phyloP scores from a whole-genome alignment of 2,113 vertebrate genomes.

The Microcebus ravelobensis region DNA sequence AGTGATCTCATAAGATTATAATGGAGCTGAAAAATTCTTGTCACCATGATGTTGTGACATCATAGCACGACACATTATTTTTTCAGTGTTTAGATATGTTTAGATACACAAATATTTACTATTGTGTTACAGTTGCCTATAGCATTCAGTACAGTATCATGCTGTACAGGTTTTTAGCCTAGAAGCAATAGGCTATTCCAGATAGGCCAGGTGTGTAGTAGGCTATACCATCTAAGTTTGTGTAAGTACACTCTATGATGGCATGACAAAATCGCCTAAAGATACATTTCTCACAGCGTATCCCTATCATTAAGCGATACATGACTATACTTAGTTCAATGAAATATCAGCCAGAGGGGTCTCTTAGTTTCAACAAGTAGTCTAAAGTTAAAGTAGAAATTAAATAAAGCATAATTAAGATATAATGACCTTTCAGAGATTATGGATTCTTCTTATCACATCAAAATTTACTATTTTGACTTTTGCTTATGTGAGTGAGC shows the following conservation, averaged over 20 bases:
- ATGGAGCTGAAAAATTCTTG: neutral
- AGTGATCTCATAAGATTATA: neutral
- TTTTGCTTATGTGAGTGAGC: neutral
- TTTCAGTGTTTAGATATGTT: neutral
- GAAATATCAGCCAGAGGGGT: neutral
- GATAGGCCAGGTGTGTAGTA: neutral
- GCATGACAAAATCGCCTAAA: neutral
- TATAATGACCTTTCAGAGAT: neutral
- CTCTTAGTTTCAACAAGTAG: neutral
- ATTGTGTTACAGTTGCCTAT: neutral
- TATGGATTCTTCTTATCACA: neutral
- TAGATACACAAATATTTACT: neutral
- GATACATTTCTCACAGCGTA: neutral
- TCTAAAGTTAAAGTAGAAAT: constrained; percentile 2
- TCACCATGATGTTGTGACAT: neutral
- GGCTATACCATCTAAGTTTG: neutral
- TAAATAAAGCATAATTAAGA: neutral
- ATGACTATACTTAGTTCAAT: neutral
- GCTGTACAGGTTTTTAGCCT: neutral
- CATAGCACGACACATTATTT: neutral
- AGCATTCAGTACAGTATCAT: neutral
- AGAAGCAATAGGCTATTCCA: neutral
- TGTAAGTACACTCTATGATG: neutral
- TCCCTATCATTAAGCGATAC: neutral
- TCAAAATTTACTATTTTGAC: neutral